phyloP scores from a whole-genome alignment of 92 coral and sea anemone genomes.

The Anthopleura xanthogrammica region DNA sequence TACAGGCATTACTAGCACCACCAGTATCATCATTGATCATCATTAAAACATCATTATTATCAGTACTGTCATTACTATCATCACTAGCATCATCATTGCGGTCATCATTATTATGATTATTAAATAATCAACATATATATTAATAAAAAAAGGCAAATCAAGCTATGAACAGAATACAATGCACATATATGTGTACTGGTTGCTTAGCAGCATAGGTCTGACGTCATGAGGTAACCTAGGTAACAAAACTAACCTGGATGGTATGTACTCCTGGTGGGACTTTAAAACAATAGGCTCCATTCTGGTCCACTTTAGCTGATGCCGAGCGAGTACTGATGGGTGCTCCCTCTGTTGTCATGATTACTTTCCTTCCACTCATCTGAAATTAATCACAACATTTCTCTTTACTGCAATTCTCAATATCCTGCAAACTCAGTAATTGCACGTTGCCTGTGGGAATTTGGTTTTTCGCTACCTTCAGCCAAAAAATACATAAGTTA shows the following conservation, averaged over 20 bases:
- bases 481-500: too few species aligned
- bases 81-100: too few species aligned
- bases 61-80: too few species aligned
- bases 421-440: neutral
- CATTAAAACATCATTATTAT: too few species aligned
- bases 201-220: neutral
- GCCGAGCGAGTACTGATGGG: constrained; percentile 75
- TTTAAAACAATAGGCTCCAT: constrained; percentile 83
- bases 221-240: neutral
- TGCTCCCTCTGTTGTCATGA: constrained; percentile 84
- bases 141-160: too few species aligned
- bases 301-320: constrained; percentile 78
- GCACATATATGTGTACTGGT: too few species aligned
- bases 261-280: constrained; percentile 78
- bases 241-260: constrained; percentile 62
- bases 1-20: too few species aligned
- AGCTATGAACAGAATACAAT: too few species aligned
- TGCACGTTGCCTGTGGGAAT: too few species aligned
- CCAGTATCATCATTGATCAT: neutral
- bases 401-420: too few species aligned
- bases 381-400: neutral
- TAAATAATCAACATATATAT: too few species aligned
- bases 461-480: too few species aligned
- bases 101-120: neutral
- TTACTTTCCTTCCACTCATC: constrained; percentile 87